These are phyloP conservation scores for Drosophila paramelanica DNA, from an alignment of 2,888 invertebrate genomes.

Conservation along the genomic window DNA sequence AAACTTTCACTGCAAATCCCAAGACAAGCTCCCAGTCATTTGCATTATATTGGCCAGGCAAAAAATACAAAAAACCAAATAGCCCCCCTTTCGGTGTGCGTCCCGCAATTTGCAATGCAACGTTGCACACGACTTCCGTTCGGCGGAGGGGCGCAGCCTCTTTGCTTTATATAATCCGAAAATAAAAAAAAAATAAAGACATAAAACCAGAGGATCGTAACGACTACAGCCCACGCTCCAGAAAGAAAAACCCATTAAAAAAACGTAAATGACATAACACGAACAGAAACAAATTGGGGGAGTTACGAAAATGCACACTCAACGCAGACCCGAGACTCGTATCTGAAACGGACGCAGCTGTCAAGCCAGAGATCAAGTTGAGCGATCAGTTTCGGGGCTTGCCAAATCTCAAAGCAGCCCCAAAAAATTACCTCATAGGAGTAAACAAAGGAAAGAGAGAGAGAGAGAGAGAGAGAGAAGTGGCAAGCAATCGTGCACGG, in stretches of 20 bases:
- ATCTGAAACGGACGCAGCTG: constrained; percentile 44
- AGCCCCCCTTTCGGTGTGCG: neutral
- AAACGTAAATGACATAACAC: constrained; percentile 48
- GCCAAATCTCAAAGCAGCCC: constrained; percentile 63
- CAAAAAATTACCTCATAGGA: constrained; percentile 70
- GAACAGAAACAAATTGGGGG: constrained; percentile 23
- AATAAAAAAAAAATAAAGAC: neutral
- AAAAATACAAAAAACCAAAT: constrained; percentile 1
- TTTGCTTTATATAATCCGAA: constrained; percentile 59
- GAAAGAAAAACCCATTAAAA: constrained; percentile 52
- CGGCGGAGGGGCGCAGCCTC: constrained; percentile 16
- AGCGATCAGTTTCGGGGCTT: constrained; percentile 66
- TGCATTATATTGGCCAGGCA: constrained; percentile 41
- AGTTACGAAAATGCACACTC: constrained; percentile 62
- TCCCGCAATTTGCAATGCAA: constrained; percentile 73
- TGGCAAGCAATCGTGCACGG: constrained; percentile 47
- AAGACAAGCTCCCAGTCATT: constrained; percentile 35
- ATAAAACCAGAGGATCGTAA: constrained; percentile 26
- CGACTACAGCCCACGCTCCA: constrained; percentile 47
- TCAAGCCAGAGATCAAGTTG: constrained; percentile 63
- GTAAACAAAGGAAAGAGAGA: neutral
- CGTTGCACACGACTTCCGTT: constrained; percentile 75
- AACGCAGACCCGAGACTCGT: constrained; percentile 50
- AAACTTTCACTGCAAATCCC: constrained; percentile 42
- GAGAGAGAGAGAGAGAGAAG: constrained; percentile 5